Evolutionary conservation across 2,113 vertebrate species (phyloP), one percentile per base, ranked within the genome.

Genomic region (Neodontobutis hainanensis): DNA sequence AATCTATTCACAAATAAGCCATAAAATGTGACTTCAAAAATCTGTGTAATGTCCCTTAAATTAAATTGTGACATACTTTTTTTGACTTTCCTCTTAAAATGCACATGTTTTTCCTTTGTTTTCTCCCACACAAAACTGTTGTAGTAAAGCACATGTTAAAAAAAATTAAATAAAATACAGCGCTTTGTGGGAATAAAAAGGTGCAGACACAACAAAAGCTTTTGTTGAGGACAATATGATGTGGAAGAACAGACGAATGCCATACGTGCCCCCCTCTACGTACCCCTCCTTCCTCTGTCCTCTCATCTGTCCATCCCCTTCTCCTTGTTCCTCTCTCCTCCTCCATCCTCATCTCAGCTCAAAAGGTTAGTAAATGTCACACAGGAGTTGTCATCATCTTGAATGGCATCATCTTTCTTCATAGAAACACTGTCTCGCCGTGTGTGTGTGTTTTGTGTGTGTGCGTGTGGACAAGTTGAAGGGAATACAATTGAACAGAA

Each of bases 301-400:
- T 80, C 85, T 85, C 78, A 78, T 85, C 87, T 69, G 68, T 88
- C 84, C 85, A 83, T 89, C 80, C 73, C 35, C 68, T 80, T 68
- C 81, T 48, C 58, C 85, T 72, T 59, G 66, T 73, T 67, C 83
- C 65, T 70, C 73, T 83, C 62, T 27, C 69, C 78, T 77, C 81
- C 38, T 75, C 82, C 83, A 84, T 75, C 70, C 74, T 75, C 81
- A 87, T 88, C 82, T 91, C 77, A 62, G 70, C 83, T 88, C 89
- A 85, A 93, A 94, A 94, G 93, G 93, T 94, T 93, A 92, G 90
- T 93, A 94, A 94, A 94, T 94, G 92, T 93, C 93, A 94, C 88
- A 89, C 82, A 88, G 88, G 87, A 92, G 89, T 91, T 92, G 91
- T 93, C 92, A 91, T 93, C 92, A 75, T 92, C 90, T 93, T 93